phyloP scores from a whole-genome alignment of 2,113 vertebrate genomes.

The Menura novaehollandiae region DNA sequence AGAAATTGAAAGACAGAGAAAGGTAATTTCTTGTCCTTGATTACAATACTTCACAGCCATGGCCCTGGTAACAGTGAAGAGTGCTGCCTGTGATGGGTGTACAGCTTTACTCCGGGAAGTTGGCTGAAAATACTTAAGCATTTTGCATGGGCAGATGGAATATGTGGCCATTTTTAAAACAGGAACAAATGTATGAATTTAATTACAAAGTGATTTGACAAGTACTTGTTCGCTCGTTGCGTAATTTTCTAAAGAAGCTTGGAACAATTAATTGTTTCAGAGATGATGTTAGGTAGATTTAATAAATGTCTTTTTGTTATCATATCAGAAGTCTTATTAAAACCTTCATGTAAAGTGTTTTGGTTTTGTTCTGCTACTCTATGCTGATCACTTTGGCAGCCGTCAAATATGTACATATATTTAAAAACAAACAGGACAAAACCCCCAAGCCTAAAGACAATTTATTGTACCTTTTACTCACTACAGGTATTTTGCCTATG shows the following conservation, averaged over 20 bases:
- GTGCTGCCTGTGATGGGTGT: not conserved
- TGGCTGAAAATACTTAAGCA: conserved; percentile 67
- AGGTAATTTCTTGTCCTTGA: not conserved
- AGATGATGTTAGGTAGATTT: not conserved
- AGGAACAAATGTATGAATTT: conserved; percentile 74
- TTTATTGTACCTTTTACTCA: not conserved
- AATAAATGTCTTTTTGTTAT: not conserved
- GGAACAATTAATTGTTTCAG: conserved; percentile 16
- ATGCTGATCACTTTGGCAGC: not conserved
- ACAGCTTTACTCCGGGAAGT: conserved; percentile 17
- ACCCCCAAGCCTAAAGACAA: not conserved
- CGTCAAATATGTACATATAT: not conserved
- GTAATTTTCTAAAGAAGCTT: conserved; percentile 55
- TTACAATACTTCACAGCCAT: not conserved
- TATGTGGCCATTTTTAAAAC: conserved; percentile 71
- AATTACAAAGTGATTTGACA: conserved; percentile 72
- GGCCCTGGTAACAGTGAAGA: not conserved
- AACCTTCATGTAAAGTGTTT: not conserved
- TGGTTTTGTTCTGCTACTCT: not conserved
- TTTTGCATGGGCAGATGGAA: conserved; percentile 74
- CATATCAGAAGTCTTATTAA: not conserved
- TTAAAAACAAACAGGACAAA: not conserved
- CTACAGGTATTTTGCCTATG: not conserved
- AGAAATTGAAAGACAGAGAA: not conserved
- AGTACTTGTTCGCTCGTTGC: conserved; percentile 43